These are phyloP conservation scores for Tachysurus vachellii DNA, from an alignment of 2,113 vertebrate genomes.

Conservation along the genomic window DNA sequence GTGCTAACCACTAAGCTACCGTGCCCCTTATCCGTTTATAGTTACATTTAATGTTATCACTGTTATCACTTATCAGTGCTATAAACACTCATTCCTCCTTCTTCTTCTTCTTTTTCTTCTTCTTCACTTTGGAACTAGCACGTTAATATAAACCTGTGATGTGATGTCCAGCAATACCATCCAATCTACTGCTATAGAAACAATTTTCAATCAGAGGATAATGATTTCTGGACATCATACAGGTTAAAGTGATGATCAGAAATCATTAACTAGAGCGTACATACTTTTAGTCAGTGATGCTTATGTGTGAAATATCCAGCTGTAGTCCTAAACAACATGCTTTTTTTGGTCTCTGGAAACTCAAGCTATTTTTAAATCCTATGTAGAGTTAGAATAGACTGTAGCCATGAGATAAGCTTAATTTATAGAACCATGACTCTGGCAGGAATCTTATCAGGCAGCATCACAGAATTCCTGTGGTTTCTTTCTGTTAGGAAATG, in stretches of 20 bases:
- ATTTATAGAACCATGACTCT: conserved; percentile 8
- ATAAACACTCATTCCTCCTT: too few relatives aligned
- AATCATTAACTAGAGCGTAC: not conserved
- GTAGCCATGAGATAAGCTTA: conserved; percentile 15
- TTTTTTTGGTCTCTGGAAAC: not conserved
- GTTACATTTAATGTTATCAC: too few relatives aligned
- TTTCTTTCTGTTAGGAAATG: conserved; percentile 12
- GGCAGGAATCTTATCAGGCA: conserved; percentile 42
- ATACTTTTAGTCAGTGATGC: not conserved
- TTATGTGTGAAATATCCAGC: not conserved
- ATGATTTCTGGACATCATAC: not conserved
- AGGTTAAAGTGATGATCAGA: not conserved
- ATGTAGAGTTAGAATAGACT: not conserved
- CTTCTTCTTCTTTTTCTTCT: not conserved
- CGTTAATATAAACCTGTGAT: not conserved
- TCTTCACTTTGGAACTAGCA: not conserved
- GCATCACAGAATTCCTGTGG: conserved; percentile 16
- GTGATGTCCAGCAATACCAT: not conserved
- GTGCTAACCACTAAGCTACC: too few relatives aligned
- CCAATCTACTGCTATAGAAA: not conserved
- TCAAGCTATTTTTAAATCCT: not conserved
- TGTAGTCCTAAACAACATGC: not conserved
- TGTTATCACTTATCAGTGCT: too few relatives aligned
- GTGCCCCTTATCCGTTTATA: too few relatives aligned
- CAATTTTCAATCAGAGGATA: not conserved